Evolutionary conservation across 2,888 invertebrate genomes (phyloP), one percentile per base, ranked within the genome.

Genomic region (Scaptomyza reducta): DNA sequence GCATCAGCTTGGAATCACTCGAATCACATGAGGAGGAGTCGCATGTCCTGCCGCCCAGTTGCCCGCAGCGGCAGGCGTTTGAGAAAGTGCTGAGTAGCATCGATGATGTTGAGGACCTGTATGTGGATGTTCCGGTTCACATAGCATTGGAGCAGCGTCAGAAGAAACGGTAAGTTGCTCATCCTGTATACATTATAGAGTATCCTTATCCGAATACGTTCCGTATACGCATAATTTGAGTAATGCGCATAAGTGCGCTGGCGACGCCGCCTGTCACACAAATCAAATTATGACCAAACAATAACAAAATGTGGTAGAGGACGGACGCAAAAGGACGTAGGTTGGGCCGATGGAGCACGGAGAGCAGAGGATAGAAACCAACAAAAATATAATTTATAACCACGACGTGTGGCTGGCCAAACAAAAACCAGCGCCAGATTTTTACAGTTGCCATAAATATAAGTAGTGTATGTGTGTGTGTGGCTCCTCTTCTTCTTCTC

Each of bases 101-200:
- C 67, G 90, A 89, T 59, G 91, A 91, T 70, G 89, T 90, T 44
- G 91, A 91, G 79, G 91, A 91, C 74, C 75, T 91, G 59, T 89
- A 90, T 70, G 78, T 91, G 74, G 87, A 91, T 70, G 91, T 91
- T 47, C 88, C 91, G 7, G 88, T 89, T 51, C 90, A 88, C 64
- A 88, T 90, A 56, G 90, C 89, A 18, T 80, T 91, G 62, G 90
- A 90, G 59, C 86, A 80, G 64, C 87, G 89, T 45, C 90, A 91
- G 73, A 90, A 86, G 69, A 91, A 91, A 70, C 87, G 91, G 91
- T 91, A 70, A 90, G 91, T 90, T 4, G n/a, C 2, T 16, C 2
- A 14, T 18, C 47, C 29, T 31, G 7, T 11, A 9, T 47, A 31
- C 47, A 9, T 31, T 11, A 11, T 11, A 5, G 0, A 27, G 1